Evolutionary conservation across 2,888 invertebrate species (phyloP).

Genomic region (Drosophila planitibia): DNA sequence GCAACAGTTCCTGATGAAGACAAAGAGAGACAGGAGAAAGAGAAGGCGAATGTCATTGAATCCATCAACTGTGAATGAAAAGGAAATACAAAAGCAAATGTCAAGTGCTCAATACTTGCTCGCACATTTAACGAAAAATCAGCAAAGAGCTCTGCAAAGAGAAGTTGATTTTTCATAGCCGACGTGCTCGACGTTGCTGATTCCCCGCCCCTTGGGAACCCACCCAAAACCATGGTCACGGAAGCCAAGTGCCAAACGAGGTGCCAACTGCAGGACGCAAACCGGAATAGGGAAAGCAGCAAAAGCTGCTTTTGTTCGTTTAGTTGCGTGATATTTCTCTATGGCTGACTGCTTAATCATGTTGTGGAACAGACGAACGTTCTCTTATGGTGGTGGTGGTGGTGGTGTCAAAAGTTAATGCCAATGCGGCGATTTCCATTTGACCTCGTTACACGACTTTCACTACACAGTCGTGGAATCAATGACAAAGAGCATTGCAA

Average conservation of each 20-base stretch:
- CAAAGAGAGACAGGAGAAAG: not conserved
- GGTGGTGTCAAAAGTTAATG: constrained; percentile 77
- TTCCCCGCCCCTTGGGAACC: not conserved
- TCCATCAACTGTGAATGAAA: constrained; percentile 32
- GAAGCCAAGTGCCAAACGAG: constrained; percentile 63
- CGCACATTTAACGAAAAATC: constrained; percentile 58
- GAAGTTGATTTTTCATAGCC: constrained; percentile 62
- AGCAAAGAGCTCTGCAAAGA: constrained; percentile 28
- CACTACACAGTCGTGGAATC: constrained; percentile 48
- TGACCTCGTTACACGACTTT: constrained; percentile 73
- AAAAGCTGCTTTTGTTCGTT: constrained; percentile 69
- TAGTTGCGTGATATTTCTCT: constrained; percentile 77
- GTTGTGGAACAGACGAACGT: constrained; percentile 31
- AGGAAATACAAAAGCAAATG: constrained; percentile 53
- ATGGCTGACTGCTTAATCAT: constrained; percentile 77
- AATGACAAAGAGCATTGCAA: constrained; percentile 65
- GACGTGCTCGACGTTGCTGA: constrained; percentile 38
- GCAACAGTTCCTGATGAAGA: constrained; percentile 11
- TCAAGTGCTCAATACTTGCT: constrained; percentile 48
- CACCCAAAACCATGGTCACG: constrained; percentile 9
- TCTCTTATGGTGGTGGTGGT: constrained; percentile 41
- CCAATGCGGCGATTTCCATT: constrained; percentile 78
- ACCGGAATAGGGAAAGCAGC: constrained; percentile 37
- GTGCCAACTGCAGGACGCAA: constrained; percentile 35
- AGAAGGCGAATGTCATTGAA: constrained; percentile 5